phyloP scores from a whole-genome alignment of 2,888 invertebrate genomes.

The Eretmocerus hayati region DNA sequence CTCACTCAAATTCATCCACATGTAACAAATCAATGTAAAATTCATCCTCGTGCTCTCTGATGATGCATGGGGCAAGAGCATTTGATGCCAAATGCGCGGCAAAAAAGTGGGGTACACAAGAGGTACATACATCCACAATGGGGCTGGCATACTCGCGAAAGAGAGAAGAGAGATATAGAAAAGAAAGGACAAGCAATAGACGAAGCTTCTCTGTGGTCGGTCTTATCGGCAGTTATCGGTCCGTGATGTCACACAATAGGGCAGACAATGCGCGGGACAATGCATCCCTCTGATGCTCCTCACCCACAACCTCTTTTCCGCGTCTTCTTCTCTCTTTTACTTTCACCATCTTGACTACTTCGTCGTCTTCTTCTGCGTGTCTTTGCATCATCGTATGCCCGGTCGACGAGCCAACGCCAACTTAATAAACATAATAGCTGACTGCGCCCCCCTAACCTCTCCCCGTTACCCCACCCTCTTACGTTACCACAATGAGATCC shows the following conservation, averaged over 20 bases:
- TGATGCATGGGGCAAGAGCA: too few species aligned
- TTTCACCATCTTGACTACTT: conserved; percentile 18
- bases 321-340: conserved; percentile 19
- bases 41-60: too few species aligned
- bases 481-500: conserved; percentile 44
- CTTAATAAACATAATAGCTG: conserved; percentile 48
- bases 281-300: conserved; percentile 30
- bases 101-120: too few species aligned
- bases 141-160: too few species aligned
- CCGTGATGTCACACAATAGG: conserved; percentile 48
- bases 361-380: conserved; percentile 23
- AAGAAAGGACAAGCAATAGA: too few species aligned
- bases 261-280: conserved; percentile 47
- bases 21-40: too few species aligned
- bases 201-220: conserved; percentile 31
- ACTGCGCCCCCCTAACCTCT: conserved; percentile 40
- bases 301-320: conserved; percentile 9
- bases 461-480: too few species aligned
- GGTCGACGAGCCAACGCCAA: conserved; percentile 27
- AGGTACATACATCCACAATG: too few species aligned
- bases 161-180: too few species aligned
- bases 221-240: conserved; percentile 48
- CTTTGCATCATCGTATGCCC: background rate
- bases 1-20: too few species aligned
- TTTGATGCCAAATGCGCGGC: too few species aligned